Conservation (phyloP, 2,888 invertebrate genomes). For the Drosophila algonquin region DNA sequence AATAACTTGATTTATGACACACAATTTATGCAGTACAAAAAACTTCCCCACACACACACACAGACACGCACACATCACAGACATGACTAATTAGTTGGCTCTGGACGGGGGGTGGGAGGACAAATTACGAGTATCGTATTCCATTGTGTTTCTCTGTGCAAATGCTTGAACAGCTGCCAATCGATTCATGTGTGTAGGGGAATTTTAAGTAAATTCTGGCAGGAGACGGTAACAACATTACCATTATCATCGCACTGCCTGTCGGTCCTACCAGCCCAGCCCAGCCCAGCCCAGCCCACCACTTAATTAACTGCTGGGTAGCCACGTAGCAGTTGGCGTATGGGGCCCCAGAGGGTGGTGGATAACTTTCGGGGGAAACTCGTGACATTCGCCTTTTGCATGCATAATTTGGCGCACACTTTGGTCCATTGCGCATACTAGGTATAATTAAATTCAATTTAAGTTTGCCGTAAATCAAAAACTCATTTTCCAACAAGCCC, state of each 20-base stretch:
- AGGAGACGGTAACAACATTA: constrained; percentile 31
- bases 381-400: constrained; percentile 31
- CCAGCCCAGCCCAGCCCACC: constrained; percentile 17
- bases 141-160: constrained; percentile 14
- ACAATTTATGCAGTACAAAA: constrained; percentile 51
- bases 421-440: constrained; percentile 12
- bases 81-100: constrained; percentile 49
- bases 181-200: constrained; percentile 21
- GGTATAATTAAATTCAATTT: constrained; percentile 63
- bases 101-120: background rate
- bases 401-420: constrained; percentile 61
- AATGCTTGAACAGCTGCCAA: constrained; percentile 34
- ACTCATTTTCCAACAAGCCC: constrained; percentile 17
- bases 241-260: constrained; percentile 31
- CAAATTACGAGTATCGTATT: background rate
- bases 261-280: background rate
- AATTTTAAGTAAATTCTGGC: constrained; percentile 40
- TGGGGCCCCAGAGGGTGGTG: constrained; percentile 5
- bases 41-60: constrained; percentile 9
- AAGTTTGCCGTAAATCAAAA: constrained; percentile 56
- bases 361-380: constrained; percentile 1
- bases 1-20: constrained; percentile 59
- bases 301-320: constrained; percentile 32
- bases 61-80: constrained; percentile 11
- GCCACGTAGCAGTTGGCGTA: background rate